Percentiles rank a stretch among this genome's conserved stretches.
Conservation (phyloP, 2,888 invertebrate species). For the Cremastinae sp. region DNA sequence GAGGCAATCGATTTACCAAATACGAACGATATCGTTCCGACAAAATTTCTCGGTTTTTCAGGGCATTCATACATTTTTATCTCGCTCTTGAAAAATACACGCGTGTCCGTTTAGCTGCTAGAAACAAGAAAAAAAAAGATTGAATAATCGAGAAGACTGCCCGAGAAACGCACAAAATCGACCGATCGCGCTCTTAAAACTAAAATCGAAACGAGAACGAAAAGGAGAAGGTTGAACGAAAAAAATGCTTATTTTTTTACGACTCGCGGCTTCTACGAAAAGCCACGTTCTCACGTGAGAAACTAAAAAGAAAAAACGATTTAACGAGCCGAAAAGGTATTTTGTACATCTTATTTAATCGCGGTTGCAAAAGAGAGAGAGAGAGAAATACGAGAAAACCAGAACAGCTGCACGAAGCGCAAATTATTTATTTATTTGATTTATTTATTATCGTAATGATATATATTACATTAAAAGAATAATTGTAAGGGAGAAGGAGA, state of each 20-base stretch:
- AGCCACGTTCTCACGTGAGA: constrained; percentile 55
- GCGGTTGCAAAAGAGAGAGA: constrained; percentile 33
- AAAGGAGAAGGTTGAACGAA: constrained; percentile 68
- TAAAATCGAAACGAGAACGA: constrained; percentile 9
- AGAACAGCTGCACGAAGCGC: constrained; percentile 75
- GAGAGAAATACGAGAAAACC: constrained; percentile 41
- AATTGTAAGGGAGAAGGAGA: constrained; percentile 18
- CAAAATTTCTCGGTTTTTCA: constrained; percentile 39
- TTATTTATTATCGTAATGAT: constrained; percentile 78
- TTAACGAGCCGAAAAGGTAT: constrained; percentile 60
- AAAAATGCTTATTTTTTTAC: constrained; percentile 74
- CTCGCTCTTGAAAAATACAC: constrained; percentile 9
- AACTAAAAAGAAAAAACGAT: too few species aligned
- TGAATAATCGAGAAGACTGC: constrained; percentile 12
- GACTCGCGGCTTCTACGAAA: constrained; percentile 65
- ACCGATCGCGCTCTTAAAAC: too few species aligned
- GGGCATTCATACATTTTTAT: constrained; percentile 29
- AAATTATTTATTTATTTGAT: constrained; percentile 80
- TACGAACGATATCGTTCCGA: constrained; percentile 44
- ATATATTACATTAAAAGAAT: constrained; percentile 65
- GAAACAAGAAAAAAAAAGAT: constrained; percentile 13
- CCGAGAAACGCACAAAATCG: constrained; percentile 59
- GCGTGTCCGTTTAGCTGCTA: constrained; percentile 1
- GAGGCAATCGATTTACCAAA: constrained; percentile 2
- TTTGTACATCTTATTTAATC: constrained; percentile 70